Evolutionary conservation across 2,888 invertebrate genomes (phyloP), one percentile per base, ranked within the genome.

Genomic region (Crepidodera aurea): DNA sequence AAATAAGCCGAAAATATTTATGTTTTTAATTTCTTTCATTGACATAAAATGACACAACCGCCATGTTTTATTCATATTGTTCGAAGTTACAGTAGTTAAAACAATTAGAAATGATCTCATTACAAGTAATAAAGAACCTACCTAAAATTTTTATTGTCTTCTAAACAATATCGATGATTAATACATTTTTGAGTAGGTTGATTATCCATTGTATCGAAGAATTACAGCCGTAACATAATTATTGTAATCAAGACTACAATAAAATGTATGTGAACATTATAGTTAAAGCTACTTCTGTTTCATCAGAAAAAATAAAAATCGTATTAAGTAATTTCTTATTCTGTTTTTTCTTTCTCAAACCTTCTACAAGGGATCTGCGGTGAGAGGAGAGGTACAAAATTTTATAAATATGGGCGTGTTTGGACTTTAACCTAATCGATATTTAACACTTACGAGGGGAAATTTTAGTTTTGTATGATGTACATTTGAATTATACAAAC

Each of bases 61-160:
- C n/a, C n/a, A 44, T 44, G 44, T 44, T 22, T 44, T 44, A 44
- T 44, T 44, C 44, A 44, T 25, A 7, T n/a, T 13, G 10, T 29
- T 29, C 10, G 10, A 10, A 4, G 29, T 29, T 29, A 8, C 29
- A 29, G 46, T 15, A 46, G 27, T 15, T 13, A 12, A 18, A 51
- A 37, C 51, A 51, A 51, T 51, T 51, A 51, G 51, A 51, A 51
- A 51, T 51, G 51, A 51, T 51, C 32, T 51, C 51, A 51, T 51
- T 51, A 51, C 51, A 51, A 32, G 51, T 37, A 51, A 44, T 44
- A 51, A 32, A 18, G 34, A 34, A 51, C 51, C 51, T 51, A 51
- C 51, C 51, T 51, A 51, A 51, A 51, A 13, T 19, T 51, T 19
- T 34, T 51, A 32, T 51, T 37, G 51, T 37, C 18, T 19, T 7